A percentile compares a stretch with the other conserved stretches of the same genome.
Evolutionary conservation across 2,888 invertebrate species (phyloP).

Genomic region (Volucella bombylans): DNA sequence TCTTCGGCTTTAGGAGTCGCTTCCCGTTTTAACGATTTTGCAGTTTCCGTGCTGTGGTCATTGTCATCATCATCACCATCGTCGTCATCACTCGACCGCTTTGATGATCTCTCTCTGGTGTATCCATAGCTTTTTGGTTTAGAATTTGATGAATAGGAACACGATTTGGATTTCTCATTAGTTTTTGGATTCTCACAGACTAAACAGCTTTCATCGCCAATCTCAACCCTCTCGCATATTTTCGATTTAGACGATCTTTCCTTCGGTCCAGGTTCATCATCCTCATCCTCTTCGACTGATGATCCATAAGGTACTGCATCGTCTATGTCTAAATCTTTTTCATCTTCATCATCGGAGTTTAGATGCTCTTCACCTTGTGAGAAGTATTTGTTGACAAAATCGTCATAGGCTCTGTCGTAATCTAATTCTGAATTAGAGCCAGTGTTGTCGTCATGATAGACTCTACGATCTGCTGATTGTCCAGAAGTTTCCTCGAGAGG

Average conservation of each 20-base stretch:
- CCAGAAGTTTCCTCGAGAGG: constrained; percentile 19
- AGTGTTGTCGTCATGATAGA: constrained; percentile 57
- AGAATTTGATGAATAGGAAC: constrained; percentile 89
- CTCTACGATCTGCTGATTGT: constrained; percentile 51
- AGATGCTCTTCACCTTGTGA: constrained; percentile 84
- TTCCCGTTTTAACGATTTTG: constrained; percentile 47
- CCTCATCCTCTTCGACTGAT: constrained; percentile 29
- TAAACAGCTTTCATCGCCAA: constrained; percentile 86
- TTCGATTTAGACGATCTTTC: constrained; percentile 61
- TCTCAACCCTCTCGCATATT: constrained; percentile 85
- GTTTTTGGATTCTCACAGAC: constrained; percentile 89
- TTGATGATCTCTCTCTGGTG: constrained; percentile 84
- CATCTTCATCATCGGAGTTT: constrained; percentile 45
- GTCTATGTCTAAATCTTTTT: constrained; percentile 58
- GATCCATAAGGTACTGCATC: constrained; percentile 52
- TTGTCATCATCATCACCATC: constrained; percentile 53
- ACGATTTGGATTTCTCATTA: constrained; percentile 90
- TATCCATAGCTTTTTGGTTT: constrained; percentile 88
- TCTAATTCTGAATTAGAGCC: constrained; percentile 75
- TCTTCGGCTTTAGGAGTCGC: neutral
- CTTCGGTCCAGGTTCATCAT: constrained; percentile 38
- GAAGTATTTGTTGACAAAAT: constrained; percentile 80
- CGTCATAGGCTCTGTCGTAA: constrained; percentile 80
- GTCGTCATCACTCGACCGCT: constrained; percentile 83
- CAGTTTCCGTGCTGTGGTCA: constrained; percentile 40